Evolutionary conservation across 2,888 invertebrate species (phyloP).

Genomic region (Brachypterus glaber): DNA sequence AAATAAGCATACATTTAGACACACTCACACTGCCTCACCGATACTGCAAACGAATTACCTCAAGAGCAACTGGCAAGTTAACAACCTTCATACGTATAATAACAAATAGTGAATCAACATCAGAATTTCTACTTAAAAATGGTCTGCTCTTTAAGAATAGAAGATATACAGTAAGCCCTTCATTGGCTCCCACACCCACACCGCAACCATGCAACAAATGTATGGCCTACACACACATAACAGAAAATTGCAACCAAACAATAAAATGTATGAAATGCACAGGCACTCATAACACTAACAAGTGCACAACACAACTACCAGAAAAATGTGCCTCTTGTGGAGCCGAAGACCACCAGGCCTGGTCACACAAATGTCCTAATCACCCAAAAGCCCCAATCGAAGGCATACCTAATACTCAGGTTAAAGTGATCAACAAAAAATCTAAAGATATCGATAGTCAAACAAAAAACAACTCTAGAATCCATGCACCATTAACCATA

Average conservation of each 20-base stretch:
- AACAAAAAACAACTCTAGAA: slow-evolving; percentile 7
- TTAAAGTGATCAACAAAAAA: slow-evolving; percentile 10
- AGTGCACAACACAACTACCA: slow-evolving; percentile 6
- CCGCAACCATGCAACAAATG: slow-evolving; percentile 8
- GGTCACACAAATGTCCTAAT: too few relatives aligned
- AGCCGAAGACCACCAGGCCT: slow-evolving; percentile 12
- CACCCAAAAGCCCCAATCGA: slow-evolving; percentile 11
- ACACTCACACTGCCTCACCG: slow-evolving; percentile 2
- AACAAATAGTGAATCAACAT: slow-evolving; percentile 3
- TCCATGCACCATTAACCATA: slow-evolving; percentile 8
- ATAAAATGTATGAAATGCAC: slow-evolving; percentile 6
- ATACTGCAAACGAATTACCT: slow-evolving; percentile 9
- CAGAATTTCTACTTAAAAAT: slow-evolving; percentile 10
- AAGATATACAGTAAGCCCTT: slow-evolving; percentile 3
- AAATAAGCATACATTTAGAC: slow-evolving; percentile 4
- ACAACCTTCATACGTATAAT: slow-evolving; percentile 8
- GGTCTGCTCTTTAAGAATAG: too few relatives aligned
- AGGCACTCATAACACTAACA: not conserved
- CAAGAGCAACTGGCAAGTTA: slow-evolving; percentile 3
- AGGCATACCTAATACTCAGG: slow-evolving; percentile 11
- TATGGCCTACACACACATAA: slow-evolving; percentile 6
- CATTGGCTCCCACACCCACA: slow-evolving; percentile 4
- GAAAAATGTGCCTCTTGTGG: slow-evolving; percentile 12
- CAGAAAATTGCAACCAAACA: slow-evolving; percentile 4
- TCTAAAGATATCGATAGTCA: slow-evolving; percentile 4